Evolutionary conservation across 2,888 invertebrate species (phyloP).

Genomic region (Archips crataeganus): DNA sequence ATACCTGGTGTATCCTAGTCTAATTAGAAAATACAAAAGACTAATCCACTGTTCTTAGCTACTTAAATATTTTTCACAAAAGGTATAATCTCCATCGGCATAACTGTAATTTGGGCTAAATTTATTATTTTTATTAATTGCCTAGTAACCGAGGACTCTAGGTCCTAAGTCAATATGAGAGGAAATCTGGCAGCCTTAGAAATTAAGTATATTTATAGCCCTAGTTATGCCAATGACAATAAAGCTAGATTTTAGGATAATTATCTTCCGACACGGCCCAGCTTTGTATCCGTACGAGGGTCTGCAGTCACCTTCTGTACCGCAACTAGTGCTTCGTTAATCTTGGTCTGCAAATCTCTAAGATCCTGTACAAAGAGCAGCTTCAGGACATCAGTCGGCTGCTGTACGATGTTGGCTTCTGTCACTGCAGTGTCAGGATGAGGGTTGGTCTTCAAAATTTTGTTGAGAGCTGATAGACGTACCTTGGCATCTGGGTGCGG

Average conservation of each 20-base stretch:
- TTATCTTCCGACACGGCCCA: conserved; percentile 95
- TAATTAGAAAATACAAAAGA: no score
- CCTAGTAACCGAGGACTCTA: no score
- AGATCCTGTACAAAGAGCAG: conserved; percentile 94
- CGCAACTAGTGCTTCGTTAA: conserved; percentile 97
- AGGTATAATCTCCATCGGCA: not conserved
- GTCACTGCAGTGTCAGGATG: conserved; percentile 88
- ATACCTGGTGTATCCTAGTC: no score
- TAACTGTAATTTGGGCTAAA: not conserved
- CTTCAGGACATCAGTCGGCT: conserved; percentile 89
- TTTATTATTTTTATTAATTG: not conserved
- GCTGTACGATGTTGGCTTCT: conserved; percentile 67
- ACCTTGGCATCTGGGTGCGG: conserved; percentile 78
- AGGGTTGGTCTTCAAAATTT: conserved; percentile 91
- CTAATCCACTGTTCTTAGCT: no score
- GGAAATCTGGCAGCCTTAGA: not conserved
- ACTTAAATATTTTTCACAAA: conserved; percentile 1
- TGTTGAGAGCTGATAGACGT: conserved; percentile 88
- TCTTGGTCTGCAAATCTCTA: conserved; percentile 94
- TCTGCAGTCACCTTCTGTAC: conserved; percentile 97
- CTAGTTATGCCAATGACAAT: not conserved
- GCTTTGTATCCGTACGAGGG: conserved; percentile 97
- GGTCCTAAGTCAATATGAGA: not conserved
- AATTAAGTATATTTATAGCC: not conserved
- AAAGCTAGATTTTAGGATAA: conserved; percentile 9